A percentile compares a stretch with the other conserved stretches of the same genome.
phyloP scores from a whole-genome alignment of 2,113 vertebrate species.

The Chaenocephalus aceratus region DNA sequence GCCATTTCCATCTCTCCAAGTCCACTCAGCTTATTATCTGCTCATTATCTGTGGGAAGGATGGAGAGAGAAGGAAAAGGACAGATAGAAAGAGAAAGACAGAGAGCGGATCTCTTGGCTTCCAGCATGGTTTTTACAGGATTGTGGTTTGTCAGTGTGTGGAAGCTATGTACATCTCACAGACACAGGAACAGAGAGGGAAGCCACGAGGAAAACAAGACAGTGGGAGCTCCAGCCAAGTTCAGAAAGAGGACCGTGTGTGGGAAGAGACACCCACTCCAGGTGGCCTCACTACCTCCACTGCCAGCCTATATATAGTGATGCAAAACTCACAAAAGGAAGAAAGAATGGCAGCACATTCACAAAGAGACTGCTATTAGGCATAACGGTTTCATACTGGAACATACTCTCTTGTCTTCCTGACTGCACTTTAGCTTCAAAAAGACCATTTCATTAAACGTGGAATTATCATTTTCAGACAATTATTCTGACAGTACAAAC shows the following conservation, averaged over 20 bases:
- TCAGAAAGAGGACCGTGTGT: constrained; percentile 64
- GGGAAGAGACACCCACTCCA: constrained; percentile 73
- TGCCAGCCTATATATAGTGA: constrained; percentile 35
- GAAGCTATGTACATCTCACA: constrained; percentile 47
- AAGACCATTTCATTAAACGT: not conserved
- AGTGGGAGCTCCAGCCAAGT: constrained; percentile 42
- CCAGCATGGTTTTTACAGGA: constrained; percentile 37
- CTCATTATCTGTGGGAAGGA: constrained; percentile 23
- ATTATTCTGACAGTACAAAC: not conserved
- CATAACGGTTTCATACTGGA: not conserved
- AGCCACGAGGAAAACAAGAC: constrained; percentile 44
- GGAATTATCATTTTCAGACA: not conserved
- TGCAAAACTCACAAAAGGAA: constrained; percentile 30
- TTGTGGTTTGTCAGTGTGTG: constrained; percentile 46
- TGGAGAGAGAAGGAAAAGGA: constrained; percentile 14
- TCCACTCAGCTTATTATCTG: constrained; percentile 50
- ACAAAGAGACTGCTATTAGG: not conserved
- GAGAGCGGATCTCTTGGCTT: constrained; percentile 19
- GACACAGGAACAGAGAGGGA: constrained; percentile 50
- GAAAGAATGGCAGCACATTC: constrained; percentile 1
- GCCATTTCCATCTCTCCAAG: constrained; percentile 47
- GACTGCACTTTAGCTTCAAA: not conserved
- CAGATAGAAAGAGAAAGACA: not conserved
- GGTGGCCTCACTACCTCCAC: constrained; percentile 52
- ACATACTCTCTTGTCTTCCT: not conserved